phyloP scores from a whole-genome alignment of 1,140 invertebrate species.

The Heterodera schachtii region DNA sequence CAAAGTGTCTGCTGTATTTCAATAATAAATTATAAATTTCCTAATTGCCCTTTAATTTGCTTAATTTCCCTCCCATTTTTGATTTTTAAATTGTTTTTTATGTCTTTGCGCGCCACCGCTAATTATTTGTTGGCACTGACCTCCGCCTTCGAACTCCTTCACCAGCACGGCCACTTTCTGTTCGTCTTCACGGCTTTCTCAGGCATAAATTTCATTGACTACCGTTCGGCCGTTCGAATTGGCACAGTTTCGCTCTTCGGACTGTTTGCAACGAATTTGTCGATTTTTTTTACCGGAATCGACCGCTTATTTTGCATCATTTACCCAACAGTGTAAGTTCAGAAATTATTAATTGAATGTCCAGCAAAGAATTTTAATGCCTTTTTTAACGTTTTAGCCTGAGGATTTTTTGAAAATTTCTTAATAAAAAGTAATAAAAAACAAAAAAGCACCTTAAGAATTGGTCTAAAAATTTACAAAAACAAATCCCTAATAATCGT shows the following conservation, averaged over 20 bases:
- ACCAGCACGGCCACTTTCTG: slow-evolving; percentile 7
- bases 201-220: slow-evolving; percentile 21
- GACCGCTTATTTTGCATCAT: slow-evolving; percentile 13
- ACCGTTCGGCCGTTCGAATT: neutral
- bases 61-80: neutral
- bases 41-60: neutral
- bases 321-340: neutral
- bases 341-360: too few species aligned
- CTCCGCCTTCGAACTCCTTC: slow-evolving; percentile 1
- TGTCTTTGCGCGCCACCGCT: slow-evolving; percentile 7
- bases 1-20: slow-evolving; percentile 7
- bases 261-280: neutral
- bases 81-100: neutral
- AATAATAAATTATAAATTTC: neutral
- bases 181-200: neutral
- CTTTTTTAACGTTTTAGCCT: too few species aligned
- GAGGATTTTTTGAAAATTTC: too few species aligned
- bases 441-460: too few species aligned
- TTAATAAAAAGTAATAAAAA: too few species aligned
- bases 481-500: too few species aligned
- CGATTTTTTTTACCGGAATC: neutral
- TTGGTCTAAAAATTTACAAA: too few species aligned
- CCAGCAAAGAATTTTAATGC: too few species aligned
- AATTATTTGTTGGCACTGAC: slow-evolving; percentile 16
- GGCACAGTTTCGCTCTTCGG: neutral